Evolutionary conservation across 1,140 invertebrate species (phyloP).

Genomic region (Cryptotermes secundus): DNA sequence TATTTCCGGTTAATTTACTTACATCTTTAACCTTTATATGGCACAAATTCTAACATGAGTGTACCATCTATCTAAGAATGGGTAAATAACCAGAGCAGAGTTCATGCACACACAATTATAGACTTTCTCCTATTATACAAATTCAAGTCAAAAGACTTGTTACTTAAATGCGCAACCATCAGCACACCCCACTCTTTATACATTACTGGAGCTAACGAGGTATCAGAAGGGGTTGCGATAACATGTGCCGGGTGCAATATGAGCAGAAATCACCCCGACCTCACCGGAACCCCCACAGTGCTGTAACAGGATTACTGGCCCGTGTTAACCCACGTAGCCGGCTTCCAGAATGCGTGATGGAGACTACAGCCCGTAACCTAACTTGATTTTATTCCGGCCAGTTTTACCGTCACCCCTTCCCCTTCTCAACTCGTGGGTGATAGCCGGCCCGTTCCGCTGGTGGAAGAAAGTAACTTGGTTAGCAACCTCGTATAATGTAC

Average conservation of each 20-base stretch:
- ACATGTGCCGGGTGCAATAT: background rate
- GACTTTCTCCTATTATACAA: no score
- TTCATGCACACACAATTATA: no score
- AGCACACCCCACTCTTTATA: background rate
- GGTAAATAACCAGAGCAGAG: no score
- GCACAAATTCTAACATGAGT: no score
- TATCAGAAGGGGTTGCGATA: background rate
- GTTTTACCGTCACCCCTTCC: background rate
- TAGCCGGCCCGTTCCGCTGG: conserved; percentile 1
- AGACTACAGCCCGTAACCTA: background rate
- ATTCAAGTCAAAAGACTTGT: background rate
- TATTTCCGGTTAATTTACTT: no score
- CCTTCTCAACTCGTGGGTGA: background rate
- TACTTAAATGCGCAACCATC: background rate
- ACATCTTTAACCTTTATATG: no score
- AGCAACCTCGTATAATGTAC: background rate
- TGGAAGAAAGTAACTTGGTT: background rate
- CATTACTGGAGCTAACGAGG: background rate
- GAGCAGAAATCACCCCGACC: background rate
- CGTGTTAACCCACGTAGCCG: background rate
- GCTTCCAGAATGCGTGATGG: background rate
- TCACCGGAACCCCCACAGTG: background rate
- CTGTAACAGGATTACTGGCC: background rate
- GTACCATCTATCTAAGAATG: no score
- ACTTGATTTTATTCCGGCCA: background rate